Evolutionary conservation across 35 echinoderm and acorn worm genomes (phyloP).

Genomic region (Patiria miniata): DNA sequence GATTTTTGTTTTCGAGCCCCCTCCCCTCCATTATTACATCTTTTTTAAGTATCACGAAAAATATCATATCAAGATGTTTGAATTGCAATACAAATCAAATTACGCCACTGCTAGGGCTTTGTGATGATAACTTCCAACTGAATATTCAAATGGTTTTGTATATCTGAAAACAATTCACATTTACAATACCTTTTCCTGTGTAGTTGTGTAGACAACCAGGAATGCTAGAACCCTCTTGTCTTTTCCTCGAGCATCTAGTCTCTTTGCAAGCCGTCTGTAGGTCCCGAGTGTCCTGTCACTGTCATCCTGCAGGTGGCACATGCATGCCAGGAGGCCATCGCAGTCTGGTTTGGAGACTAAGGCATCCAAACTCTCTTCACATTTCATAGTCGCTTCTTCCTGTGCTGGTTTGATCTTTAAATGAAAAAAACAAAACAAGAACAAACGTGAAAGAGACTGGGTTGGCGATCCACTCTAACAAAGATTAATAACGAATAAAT

Average conservation of each 20-base stretch:
- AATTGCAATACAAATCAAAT: too few species aligned
- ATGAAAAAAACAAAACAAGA: background rate
- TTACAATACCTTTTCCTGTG: background rate
- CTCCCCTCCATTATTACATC: too few species aligned
- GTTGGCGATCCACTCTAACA: too few species aligned
- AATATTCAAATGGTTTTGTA: too few species aligned
- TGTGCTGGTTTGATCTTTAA: background rate
- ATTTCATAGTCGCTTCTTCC: background rate
- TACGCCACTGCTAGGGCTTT: too few species aligned
- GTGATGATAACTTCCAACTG: too few species aligned
- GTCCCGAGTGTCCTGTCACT: background rate
- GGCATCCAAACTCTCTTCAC: background rate
- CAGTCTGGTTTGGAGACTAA: background rate
- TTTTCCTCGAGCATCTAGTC: background rate
- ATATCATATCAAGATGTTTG: too few species aligned
- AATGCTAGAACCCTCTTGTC: background rate
- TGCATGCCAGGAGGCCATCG: background rate
- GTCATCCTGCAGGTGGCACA: background rate
- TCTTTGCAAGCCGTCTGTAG: conserved; percentile 16
- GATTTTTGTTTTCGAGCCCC: too few species aligned
- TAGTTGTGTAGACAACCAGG: background rate
- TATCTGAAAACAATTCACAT: too few species aligned
- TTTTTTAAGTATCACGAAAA: too few species aligned
- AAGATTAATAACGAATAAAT: too few species aligned
- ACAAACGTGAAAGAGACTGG: too few species aligned